phyloP scores from a whole-genome alignment of 2,888 invertebrate genomes.

The Thecocarcelia acutangulata region DNA sequence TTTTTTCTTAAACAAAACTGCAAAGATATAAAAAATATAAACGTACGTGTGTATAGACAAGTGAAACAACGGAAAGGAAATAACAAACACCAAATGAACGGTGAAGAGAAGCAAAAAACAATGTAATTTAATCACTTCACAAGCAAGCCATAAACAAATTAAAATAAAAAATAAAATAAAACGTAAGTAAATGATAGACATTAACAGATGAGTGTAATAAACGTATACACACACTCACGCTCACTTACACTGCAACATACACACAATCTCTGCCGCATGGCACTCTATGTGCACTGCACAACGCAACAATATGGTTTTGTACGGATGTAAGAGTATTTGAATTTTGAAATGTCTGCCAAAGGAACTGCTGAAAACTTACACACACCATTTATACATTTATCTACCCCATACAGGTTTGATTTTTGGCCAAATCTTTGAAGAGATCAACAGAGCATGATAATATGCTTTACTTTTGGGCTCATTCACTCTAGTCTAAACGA shows the following conservation, averaged over 20 bases:
- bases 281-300: background rate
- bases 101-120: constrained; percentile 31
- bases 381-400: constrained; percentile 16
- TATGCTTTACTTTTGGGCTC: background rate
- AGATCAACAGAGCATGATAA: background rate
- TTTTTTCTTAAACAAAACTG: constrained; percentile 32
- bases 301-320: background rate
- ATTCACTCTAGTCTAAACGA: constrained; percentile 45
- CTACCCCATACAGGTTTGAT: constrained; percentile 27
- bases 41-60: background rate
- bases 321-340: constrained; percentile 4
- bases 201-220: constrained; percentile 34
- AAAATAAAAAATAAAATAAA: constrained; percentile 6
- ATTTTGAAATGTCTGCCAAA: constrained; percentile 41
- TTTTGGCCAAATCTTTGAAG: background rate
- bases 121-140: constrained; percentile 67
- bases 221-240: background rate
- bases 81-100: constrained; percentile 23
- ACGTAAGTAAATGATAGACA: constrained; percentile 37
- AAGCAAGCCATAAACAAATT: constrained; percentile 49
- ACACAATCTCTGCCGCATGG: too few relatives aligned
- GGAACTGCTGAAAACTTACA: constrained; percentile 38
- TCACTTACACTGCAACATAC: background rate
- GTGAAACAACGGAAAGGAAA: constrained; percentile 35
- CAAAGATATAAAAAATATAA: background rate